Conservation (phyloP, 1,140 invertebrate species). For the Nomia melanderi region DNA sequence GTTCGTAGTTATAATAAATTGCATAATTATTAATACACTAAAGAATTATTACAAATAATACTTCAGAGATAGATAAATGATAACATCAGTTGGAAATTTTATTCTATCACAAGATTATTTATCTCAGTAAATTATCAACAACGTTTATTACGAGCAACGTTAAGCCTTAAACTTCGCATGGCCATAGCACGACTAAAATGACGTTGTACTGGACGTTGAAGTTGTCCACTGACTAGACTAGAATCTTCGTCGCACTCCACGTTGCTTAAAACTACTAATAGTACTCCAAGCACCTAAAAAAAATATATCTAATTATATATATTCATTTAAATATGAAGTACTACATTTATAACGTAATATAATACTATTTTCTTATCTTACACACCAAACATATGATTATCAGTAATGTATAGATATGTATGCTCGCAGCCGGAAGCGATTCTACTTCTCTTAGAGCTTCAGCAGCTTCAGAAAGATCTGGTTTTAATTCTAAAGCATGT, state of each 20-base stretch:
- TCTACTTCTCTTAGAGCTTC: slow-evolving; percentile 90
- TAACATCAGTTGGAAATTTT: slow-evolving; percentile 66
- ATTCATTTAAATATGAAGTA: background rate
- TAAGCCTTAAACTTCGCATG: slow-evolving; percentile 88
- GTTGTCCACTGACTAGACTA: slow-evolving; percentile 83
- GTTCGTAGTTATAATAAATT: slow-evolving; percentile 70
- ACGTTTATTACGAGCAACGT: slow-evolving; percentile 79
- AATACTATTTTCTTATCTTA: slow-evolving; percentile 36
- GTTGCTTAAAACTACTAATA: slow-evolving; percentile 90
- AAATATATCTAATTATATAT: slow-evolving; percentile 30
- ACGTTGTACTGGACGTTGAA: slow-evolving; percentile 86
- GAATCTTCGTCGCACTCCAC: slow-evolving; percentile 78
- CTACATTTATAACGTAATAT: background rate
- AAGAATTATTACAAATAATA: slow-evolving; percentile 75
- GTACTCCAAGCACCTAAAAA: slow-evolving; percentile 87
- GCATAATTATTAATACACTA: slow-evolving; percentile 67
- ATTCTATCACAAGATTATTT: slow-evolving; percentile 47
- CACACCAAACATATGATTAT: slow-evolving; percentile 92
- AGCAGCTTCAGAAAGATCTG: slow-evolving; percentile 90
- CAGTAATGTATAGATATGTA: slow-evolving; percentile 91
- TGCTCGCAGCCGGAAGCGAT: slow-evolving; percentile 86
- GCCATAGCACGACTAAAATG: slow-evolving; percentile 93
- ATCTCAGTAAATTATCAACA: slow-evolving; percentile 72
- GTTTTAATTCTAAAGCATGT: slow-evolving; percentile 90
- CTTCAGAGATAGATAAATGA: slow-evolving; percentile 68